Conservation (phyloP, 2,113 vertebrate species). For the Pterocles burchelli region DNA sequence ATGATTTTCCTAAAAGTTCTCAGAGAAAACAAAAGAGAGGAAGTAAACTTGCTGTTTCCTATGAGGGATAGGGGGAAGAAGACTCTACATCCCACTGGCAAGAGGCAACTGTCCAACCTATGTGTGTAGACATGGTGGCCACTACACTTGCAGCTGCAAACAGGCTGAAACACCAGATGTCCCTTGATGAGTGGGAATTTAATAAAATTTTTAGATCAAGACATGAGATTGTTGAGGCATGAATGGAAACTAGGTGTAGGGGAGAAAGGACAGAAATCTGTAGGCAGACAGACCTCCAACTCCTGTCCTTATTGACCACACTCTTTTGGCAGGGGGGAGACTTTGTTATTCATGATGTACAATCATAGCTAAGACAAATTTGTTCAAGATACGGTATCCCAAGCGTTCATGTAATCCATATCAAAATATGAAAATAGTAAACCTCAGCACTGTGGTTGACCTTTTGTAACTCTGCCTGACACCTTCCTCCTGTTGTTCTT, state of each 20-base stretch:
- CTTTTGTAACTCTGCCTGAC: neutral
- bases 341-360: neutral
- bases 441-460: neutral
- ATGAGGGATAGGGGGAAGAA: accelerated
- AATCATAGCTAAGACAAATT: neutral
- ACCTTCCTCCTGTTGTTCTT: neutral
- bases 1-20: neutral
- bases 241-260: neutral
- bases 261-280: neutral
- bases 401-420: neutral
- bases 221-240: neutral
- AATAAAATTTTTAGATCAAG: neutral
- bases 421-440: neutral
- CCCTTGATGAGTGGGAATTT: neutral
- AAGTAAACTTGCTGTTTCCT: neutral
- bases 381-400: neutral
- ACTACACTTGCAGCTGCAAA: neutral
- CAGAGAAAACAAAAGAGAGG: neutral
- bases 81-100: neutral
- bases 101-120: neutral
- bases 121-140: neutral
- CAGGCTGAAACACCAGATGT: neutral
- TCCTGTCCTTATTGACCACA: neutral
- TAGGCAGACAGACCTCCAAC: neutral
- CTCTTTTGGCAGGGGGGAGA: accelerated